A percentile compares a stretch with the other conserved stretches of the same genome.
phyloP scores from a whole-genome alignment of 2,888 invertebrate genomes.

The Eucera pruinosa region DNA sequence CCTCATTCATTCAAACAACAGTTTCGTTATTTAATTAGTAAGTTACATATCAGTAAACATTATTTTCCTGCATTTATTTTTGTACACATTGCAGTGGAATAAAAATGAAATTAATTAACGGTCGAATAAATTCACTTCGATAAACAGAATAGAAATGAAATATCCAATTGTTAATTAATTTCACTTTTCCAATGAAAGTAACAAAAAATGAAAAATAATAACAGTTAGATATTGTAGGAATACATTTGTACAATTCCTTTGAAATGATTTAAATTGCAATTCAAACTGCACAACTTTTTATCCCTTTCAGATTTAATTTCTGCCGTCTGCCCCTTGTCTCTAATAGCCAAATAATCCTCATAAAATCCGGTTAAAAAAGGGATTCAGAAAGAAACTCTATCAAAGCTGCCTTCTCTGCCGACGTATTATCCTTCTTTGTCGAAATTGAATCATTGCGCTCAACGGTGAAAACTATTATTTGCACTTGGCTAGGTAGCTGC shows the following conservation, averaged over 20 bases:
- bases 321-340: not conserved
- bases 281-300: not conserved
- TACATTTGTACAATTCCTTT: not conserved
- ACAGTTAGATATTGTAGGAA: no score
- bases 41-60: no score
- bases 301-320: not conserved
- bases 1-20: no score
- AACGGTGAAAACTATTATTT: slow-evolving; percentile 51
- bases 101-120: no score
- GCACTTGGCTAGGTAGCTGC: slow-evolving; percentile 50
- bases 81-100: no score
- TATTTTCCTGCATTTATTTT: no score
- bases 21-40: no score
- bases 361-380: slow-evolving; percentile 11
- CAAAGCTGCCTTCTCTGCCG: not conserved
- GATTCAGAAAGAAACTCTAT: slow-evolving; percentile 8
- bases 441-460: slow-evolving; percentile 37
- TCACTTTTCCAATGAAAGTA: no score
- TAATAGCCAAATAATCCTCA: not conserved
- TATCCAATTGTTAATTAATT: no score
- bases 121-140: no score
- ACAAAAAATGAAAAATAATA: no score
- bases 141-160: no score
- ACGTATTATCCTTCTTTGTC: slow-evolving; percentile 22
- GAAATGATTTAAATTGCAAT: not conserved